Evolutionary conservation across 2,888 invertebrate species (phyloP), one percentile per base, ranked within the genome.

Genomic region (Habroteleia sp.): DNA sequence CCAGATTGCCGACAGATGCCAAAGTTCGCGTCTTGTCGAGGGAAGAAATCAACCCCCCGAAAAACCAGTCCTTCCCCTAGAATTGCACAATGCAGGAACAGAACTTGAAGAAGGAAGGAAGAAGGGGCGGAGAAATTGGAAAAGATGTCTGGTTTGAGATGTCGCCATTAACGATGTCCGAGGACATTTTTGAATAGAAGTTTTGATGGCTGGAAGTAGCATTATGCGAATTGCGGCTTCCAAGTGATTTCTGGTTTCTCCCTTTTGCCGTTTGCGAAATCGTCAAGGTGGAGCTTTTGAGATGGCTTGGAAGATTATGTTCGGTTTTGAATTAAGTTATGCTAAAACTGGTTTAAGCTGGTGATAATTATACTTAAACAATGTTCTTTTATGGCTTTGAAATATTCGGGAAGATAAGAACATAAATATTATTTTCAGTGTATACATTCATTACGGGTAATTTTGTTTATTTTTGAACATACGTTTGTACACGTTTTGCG

Each of bases 1-100:
- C 52, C 58, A 58, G 58, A 58, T 58, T 63, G 52, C 58, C 69
- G 69, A 35, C 74, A 74, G 74, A 74, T 74, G 74, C 63, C 73
- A 29, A 13, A 42, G 44, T 31, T 35, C 23, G 20, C 44, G 16
- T 50, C 11, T 37, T 11, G 23, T n/a, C n/a, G 27, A 27, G 60
- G 60, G 60, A 41, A 50, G 13, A 54, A 60, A 66, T 66, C 29
- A 66, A 52, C 65, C 73, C 74, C 46, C 39, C 27, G 27, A 52
- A 17, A 42, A 44, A 71, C 54, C 29, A 20, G 50, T 62, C 56
- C 33, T 31, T 8, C 54, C 66, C 52, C 39, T 14, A 8, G 14
- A 8, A 29, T 42, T 37, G 33, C 4, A 54, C 44, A 65, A 73
- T 63, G 17, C 6, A 11, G 3, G 31, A 7, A 10, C 23, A 46